A percentile compares a stretch with the other conserved stretches of the same genome.
Evolutionary conservation across 92 coral and sea anemone species (phyloP).

Genomic region (Bergia sp.): DNA sequence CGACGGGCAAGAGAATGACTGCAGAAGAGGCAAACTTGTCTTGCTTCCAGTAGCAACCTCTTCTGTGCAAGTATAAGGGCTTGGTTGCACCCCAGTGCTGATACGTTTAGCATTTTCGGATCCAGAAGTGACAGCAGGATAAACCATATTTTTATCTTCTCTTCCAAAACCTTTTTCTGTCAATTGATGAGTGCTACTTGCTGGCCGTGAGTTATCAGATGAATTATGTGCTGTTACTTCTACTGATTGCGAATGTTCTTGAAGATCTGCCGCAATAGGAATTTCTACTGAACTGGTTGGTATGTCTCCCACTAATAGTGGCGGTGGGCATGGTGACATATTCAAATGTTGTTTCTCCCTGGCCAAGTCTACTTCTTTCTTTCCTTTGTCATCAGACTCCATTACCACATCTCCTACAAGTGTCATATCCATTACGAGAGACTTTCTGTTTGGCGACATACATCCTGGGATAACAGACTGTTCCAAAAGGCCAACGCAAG

Average conservation of each 20-base stretch:
- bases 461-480: not conserved
- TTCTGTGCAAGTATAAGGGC: not conserved
- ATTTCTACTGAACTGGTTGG: not conserved
- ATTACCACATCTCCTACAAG: not conserved
- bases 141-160: not conserved
- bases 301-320: not conserved
- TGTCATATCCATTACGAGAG: not conserved
- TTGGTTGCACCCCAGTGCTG: not conserved
- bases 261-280: not conserved
- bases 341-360: not conserved
- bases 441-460: not conserved
- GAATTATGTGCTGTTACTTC: not conserved
- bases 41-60: not conserved
- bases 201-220: not conserved
- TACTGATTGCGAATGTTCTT: not conserved
- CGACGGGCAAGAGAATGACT: not conserved
- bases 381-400: not conserved
- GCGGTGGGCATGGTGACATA: not conserved
- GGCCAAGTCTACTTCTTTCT: not conserved
- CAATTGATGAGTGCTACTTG: not conserved
- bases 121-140: not conserved
- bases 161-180: not conserved
- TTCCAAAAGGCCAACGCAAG: constrained; percentile 1
- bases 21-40: not conserved
- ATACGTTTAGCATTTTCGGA: not conserved